Conservation (phyloP, 2,113 vertebrate species). For the Galbula dea region DNA sequence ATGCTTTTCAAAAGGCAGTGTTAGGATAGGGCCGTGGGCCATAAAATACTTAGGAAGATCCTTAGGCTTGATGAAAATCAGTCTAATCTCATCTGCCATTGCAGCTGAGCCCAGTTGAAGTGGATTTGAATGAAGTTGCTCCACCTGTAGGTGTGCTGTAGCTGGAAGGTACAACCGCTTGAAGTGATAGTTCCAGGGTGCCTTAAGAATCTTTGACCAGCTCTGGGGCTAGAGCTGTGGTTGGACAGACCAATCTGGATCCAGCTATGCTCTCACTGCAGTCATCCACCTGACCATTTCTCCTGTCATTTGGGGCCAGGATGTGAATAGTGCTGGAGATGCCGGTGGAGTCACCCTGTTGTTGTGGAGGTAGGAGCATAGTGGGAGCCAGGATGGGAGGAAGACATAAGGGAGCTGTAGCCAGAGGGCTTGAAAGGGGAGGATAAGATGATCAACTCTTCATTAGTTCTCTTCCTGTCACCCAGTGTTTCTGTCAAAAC, state of each 20-base stretch:
- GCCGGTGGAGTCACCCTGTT: neutral
- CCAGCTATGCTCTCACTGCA: too few species aligned
- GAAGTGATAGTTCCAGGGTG: neutral
- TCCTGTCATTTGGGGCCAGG: neutral
- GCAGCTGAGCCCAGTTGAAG: neutral
- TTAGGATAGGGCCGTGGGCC: neutral
- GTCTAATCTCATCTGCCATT: neutral
- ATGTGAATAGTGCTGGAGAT: neutral
- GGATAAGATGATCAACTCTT: neutral
- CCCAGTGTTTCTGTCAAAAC: neutral
- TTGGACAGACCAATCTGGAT: neutral
- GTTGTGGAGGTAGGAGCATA: rapidly evolving
- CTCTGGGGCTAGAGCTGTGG: neutral
- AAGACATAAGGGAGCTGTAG: neutral
- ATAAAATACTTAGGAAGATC: too few species aligned
- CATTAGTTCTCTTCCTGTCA: neutral
- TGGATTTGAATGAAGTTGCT: neutral
- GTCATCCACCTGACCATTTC: neutral
- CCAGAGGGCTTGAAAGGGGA: neutral
- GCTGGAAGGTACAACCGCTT: neutral
- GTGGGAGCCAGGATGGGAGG: neutral
- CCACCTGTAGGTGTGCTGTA: neutral
- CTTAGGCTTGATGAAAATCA: neutral
- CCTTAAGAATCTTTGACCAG: neutral
- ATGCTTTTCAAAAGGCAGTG: neutral